Conservation (phyloP, 2,888 invertebrate genomes). For the Synergus gifuensis region DNA sequence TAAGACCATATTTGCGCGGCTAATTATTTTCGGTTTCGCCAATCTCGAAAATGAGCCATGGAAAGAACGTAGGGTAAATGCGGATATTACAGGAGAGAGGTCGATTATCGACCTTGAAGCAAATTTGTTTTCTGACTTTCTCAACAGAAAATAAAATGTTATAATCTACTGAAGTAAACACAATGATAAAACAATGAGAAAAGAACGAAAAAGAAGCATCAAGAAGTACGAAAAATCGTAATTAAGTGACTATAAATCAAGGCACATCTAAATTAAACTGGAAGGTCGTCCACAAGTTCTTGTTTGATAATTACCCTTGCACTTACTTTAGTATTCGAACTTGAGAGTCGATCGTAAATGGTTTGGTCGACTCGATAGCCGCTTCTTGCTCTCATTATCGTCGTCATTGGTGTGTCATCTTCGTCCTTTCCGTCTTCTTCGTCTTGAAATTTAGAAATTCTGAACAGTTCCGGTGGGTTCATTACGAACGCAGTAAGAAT, state of each 20-base stretch:
- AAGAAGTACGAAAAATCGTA: not conserved
- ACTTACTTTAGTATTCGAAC: slow-evolving; percentile 40
- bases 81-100: not conserved
- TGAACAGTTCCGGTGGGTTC: slow-evolving; percentile 61
- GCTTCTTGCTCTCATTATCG: slow-evolving; percentile 36
- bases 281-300: slow-evolving; percentile 29
- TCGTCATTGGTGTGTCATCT: slow-evolving; percentile 40
- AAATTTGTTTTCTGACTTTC: not conserved
- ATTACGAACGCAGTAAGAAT: slow-evolving; percentile 52
- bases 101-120: not conserved
- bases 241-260: not conserved
- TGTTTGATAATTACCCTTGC: slow-evolving; percentile 33
- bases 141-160: not conserved
- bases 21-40: slow-evolving; percentile 73
- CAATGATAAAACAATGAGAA: not conserved
- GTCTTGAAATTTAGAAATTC: slow-evolving; percentile 60
- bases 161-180: not conserved
- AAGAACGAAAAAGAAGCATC: not conserved
- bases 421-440: slow-evolving; percentile 27
- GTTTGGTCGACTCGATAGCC: slow-evolving; percentile 34
- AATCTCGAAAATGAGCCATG: slow-evolving; percentile 64
- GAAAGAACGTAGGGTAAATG: slow-evolving; percentile 52
- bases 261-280: slow-evolving; percentile 23
- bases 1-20: slow-evolving; percentile 71
- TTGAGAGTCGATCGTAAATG: slow-evolving; percentile 39